A percentile compares a stretch with the other conserved stretches of the same genome.
Conservation (phyloP, 2,888 invertebrate species). For the Thecophora atra region DNA sequence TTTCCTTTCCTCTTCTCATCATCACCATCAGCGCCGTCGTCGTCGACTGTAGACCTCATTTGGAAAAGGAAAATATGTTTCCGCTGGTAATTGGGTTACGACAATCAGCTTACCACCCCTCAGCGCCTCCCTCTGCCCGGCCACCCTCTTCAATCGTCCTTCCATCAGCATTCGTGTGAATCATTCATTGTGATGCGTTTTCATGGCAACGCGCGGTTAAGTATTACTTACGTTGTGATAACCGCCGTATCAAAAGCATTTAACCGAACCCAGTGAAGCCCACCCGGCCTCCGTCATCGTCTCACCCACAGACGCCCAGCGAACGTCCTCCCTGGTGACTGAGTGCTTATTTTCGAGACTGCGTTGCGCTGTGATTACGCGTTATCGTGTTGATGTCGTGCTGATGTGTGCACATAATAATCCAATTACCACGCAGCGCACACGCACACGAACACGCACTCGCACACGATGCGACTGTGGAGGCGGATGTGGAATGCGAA, state of each 20-base stretch:
- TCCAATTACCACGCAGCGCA: slow-evolving; percentile 60
- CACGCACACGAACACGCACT: slow-evolving; percentile 54
- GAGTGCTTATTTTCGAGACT: slow-evolving; percentile 20
- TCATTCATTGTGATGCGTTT: slow-evolving; percentile 29
- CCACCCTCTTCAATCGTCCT: background rate
- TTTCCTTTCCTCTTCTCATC: background rate
- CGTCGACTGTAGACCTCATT: background rate
- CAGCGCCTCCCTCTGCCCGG: background rate
- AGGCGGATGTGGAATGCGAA: background rate
- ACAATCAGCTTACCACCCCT: slow-evolving; percentile 15
- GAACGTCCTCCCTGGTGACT: background rate
- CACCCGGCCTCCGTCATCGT: slow-evolving; percentile 24
- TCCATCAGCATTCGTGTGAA: background rate
- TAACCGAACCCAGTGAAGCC: slow-evolving; percentile 39
- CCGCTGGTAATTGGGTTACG: slow-evolving; percentile 39
- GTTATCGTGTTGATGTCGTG: slow-evolving; percentile 38
- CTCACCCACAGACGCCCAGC: background rate
- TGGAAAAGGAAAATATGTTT: slow-evolving; percentile 46
- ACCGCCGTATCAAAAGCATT: slow-evolving; percentile 48
- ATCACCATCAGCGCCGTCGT: slow-evolving; percentile 41
- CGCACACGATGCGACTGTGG: slow-evolving; percentile 36
- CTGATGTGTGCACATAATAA: slow-evolving; percentile 57
- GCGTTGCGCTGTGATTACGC: slow-evolving; percentile 24
- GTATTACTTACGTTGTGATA: slow-evolving; percentile 46
- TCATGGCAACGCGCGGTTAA: slow-evolving; percentile 47